Percentiles rank a stretch among this genome's conserved stretches.
phyloP scores from a whole-genome alignment of 1,140 invertebrate species.

The Gerris buenoi region DNA sequence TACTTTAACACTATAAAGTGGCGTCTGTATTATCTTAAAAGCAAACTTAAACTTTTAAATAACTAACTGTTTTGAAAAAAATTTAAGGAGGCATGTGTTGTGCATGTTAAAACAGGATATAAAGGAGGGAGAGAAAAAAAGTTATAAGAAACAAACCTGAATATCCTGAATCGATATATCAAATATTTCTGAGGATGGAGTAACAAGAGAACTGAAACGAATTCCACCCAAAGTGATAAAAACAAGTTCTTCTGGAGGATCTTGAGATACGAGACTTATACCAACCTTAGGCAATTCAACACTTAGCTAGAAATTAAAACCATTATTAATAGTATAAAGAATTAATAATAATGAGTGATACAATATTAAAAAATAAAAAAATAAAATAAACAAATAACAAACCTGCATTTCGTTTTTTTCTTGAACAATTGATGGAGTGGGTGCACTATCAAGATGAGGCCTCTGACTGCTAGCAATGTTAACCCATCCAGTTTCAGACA shows the following conservation, averaged over 20 bases:
- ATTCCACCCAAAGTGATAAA: slow-evolving; percentile 64
- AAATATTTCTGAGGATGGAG: slow-evolving; percentile 39
- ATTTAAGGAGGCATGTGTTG: too few relatives aligned
- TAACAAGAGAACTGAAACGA: slow-evolving; percentile 44
- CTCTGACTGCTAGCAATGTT: slow-evolving; percentile 36
- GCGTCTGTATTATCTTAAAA: too few relatives aligned
- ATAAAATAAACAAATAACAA: background rate
- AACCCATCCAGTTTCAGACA: slow-evolving; percentile 38
- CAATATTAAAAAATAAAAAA: too few relatives aligned
- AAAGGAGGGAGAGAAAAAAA: too few relatives aligned
- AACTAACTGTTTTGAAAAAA: too few relatives aligned
- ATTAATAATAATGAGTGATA: too few relatives aligned
- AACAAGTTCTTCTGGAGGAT: slow-evolving; percentile 68
- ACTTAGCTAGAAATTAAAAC: slow-evolving; percentile 36
- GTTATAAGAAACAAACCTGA: slow-evolving; percentile 41
- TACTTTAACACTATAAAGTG: too few relatives aligned
- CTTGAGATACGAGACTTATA: slow-evolving; percentile 65
- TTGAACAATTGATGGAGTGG: background rate
- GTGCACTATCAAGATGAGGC: slow-evolving; percentile 27
- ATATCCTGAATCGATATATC: slow-evolving; percentile 61
- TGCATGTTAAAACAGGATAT: too few relatives aligned
- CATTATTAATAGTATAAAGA: background rate
- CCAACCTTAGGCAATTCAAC: slow-evolving; percentile 56
- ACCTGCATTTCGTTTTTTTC: slow-evolving; percentile 8
- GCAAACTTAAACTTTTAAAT: too few relatives aligned